Evolutionary conservation across 1,140 invertebrate genomes (phyloP), one percentile per base, ranked within the genome.

Genomic region (Trichogramma pretiosum): DNA sequence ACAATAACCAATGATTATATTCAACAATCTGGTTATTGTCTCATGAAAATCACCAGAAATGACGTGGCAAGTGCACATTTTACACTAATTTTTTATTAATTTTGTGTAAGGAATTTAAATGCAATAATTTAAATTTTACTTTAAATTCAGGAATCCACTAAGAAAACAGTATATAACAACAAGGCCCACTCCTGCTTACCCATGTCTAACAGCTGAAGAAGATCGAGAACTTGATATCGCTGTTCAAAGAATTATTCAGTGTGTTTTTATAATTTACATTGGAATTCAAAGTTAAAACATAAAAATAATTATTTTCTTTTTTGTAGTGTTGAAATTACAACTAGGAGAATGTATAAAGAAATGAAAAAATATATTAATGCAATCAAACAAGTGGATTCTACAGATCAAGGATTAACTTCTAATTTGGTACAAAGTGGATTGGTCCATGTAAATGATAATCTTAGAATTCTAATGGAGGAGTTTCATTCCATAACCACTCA

Each of bases 401-500:
- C 61, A 2, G 71, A 73, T 57, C 63, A 65, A 53, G 41, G 59
- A 50, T 56, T 72, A 28, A 71, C 58, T 19, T 52, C 55, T 3
- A 68, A 72, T 56, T 43, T 72, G 7, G 65, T 62, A 48, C 58
- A 57, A 23, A 66, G 64, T 46, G 56, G 51, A 34, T 50, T 73
- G 3, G 63, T 61, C 16, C 64, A 71, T 37, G 51, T 62, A 9
- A 62, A 58, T 18, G 59, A 71, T 48, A 59, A 70, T 37, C 67
- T 70, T 22, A 60, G 67, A 52, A 60, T 37, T 22, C 59, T 73
- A 18, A 62, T 70, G 0, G 66, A 72, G 50, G 62, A 70, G 9
- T 73, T 72, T 55, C 61, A 64, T 51, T 70, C 68, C 5, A 60
- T 71, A 8, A 69, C 69, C 17, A 60, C 58, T 36, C 63, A 72